A percentile compares a stretch with the other conserved stretches of the same genome.
phyloP scores from a whole-genome alignment of 37 sponge, comb jelly and placozoan genomes.

The Tethya wilhelma region DNA sequence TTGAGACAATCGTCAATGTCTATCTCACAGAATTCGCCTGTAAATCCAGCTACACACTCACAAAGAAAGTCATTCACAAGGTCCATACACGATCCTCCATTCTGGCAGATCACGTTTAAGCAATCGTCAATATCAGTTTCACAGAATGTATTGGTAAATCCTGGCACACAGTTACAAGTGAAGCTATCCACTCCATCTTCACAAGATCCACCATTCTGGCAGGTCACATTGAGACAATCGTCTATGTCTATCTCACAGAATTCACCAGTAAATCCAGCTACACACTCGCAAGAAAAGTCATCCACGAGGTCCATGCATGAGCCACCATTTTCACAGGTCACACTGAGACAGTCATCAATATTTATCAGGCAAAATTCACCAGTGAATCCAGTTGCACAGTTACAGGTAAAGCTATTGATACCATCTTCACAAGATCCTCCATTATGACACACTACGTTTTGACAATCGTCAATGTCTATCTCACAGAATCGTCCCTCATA shows the following conservation, averaged over 20 bases:
- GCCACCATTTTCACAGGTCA: constrained; percentile 41
- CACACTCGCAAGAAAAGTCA: constrained; percentile 60
- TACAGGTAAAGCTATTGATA: constrained; percentile 39
- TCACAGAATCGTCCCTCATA: constrained; percentile 36
- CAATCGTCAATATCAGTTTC: constrained; percentile 69
- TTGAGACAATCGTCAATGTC: constrained; percentile 30
- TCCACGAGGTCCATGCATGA: constrained; percentile 44
- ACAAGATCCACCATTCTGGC: constrained; percentile 65
- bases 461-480: constrained; percentile 61
- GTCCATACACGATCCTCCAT: constrained; percentile 65
- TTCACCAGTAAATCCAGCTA: constrained; percentile 55
- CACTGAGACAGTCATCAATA: constrained; percentile 45
- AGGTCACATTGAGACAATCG: constrained; percentile 56
- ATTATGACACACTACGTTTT: constrained; percentile 33
- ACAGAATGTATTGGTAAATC: constrained; percentile 55
- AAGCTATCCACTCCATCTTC: constrained; percentile 29
- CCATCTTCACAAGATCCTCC: constrained; percentile 49
- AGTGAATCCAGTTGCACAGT: constrained; percentile 50
- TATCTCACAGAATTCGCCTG: constrained; percentile 44
- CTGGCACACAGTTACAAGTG: constrained; percentile 51
- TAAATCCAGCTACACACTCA: constrained; percentile 32
- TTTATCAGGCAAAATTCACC: constrained; percentile 50
- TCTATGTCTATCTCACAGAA: constrained; percentile 62
- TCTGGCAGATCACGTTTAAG: constrained; percentile 26
- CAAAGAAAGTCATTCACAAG: constrained; percentile 35